phyloP scores from a whole-genome alignment of 2,113 vertebrate genomes.

The Acanthisitta chloris region DNA sequence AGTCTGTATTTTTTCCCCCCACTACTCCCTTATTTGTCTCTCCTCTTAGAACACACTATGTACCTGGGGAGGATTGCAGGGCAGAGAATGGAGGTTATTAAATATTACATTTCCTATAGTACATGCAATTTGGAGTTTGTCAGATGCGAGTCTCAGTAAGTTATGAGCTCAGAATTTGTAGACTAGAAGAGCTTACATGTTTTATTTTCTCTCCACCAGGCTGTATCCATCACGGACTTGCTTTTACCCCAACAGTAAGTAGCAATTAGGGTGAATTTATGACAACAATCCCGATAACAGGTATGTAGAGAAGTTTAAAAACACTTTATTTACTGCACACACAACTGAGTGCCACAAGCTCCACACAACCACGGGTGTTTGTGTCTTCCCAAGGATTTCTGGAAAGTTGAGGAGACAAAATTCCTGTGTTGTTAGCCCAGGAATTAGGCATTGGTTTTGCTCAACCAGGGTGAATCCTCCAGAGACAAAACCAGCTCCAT shows the following conservation, averaged over 20 bases:
- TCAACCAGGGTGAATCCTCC: not conserved
- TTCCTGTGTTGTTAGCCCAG: fast-evolving
- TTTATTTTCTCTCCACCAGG: not conserved
- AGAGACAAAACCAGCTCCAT: fast-evolving
- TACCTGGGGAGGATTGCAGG: not conserved
- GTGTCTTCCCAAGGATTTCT: fast-evolving
- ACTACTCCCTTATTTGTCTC: not conserved
- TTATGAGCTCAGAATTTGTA: not conserved
- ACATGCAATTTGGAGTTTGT: not conserved
- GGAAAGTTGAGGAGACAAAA: too few relatives aligned
- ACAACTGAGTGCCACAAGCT: not conserved
- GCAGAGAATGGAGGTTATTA: not conserved
- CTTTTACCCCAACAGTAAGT: not conserved
- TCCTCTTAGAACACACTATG: not conserved
- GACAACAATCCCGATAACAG: fast-evolving
- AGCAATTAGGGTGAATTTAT: not conserved
- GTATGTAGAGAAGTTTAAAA: not conserved
- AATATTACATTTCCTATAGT: not conserved
- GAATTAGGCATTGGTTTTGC: not conserved
- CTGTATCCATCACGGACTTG: not conserved
- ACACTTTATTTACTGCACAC: fast-evolving
- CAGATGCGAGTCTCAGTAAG: not conserved
- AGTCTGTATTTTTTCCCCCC: not conserved
- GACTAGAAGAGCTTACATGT: not conserved
- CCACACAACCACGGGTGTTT: fast-evolving